Evolutionary conservation across 2,113 vertebrate genomes (phyloP).

Genomic region (Corvus moneduloides): DNA sequence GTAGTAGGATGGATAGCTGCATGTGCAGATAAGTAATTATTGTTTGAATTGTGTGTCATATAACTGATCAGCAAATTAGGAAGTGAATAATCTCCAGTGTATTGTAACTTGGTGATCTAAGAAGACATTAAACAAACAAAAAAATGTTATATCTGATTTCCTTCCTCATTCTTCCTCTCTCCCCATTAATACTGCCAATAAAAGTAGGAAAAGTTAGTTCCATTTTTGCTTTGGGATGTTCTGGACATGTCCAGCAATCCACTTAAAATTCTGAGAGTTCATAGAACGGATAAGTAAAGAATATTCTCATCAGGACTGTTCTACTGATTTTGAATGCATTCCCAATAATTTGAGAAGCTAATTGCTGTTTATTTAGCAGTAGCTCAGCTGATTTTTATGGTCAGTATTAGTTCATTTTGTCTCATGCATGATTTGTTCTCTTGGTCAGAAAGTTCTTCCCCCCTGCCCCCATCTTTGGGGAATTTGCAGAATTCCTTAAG

Average conservation of each 20-base stretch:
- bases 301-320: background rate
- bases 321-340: background rate
- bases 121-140: background rate
- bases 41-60: background rate
- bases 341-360: background rate
- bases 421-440: background rate
- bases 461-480: rapidly evolving
- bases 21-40: background rate
- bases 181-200: background rate
- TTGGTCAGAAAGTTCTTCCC: background rate
- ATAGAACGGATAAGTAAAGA: background rate
- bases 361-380: background rate
- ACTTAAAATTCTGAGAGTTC: background rate
- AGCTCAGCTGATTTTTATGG: background rate
- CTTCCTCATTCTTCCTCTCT: background rate
- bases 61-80: background rate
- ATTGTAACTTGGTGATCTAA: background rate
- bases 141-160: background rate
- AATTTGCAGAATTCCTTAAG: background rate
- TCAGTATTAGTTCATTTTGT: background rate
- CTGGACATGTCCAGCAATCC: background rate
- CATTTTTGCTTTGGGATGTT: rapidly evolving
- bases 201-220: background rate
- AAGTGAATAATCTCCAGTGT: background rate
- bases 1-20: background rate